Evolutionary conservation across 2,888 invertebrate species (phyloP), one percentile per base, ranked within the genome.

Genomic region (Ctena decussata): DNA sequence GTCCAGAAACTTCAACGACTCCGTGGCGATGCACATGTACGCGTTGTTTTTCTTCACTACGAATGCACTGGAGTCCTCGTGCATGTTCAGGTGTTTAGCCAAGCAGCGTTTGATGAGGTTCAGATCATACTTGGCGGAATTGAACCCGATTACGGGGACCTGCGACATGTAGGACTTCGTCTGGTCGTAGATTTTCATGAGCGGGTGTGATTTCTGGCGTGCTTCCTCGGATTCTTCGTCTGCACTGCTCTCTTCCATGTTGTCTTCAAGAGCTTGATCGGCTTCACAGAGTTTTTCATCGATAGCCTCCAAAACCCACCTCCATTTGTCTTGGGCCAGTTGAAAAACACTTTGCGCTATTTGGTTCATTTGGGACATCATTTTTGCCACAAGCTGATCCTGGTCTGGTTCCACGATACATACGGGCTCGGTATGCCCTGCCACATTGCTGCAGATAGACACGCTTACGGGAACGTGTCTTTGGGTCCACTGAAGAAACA

Each of bases 1-100:
- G 32, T 89, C 89, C 32, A 89, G 70, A 41, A 89, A 84, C 49
- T 73, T 82, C 1, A 86, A 72, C 15, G n/a, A 73, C 6, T 57
- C 37, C 11, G 53, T 86, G 15, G 74, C 24, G 30, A 86, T 53
- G 53, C 83, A 84, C 24, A 77, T 77, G 41, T 79, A 81, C 32
- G 75, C 70, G 35, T 76, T 81, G 70, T 44, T 27, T 30, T 81
- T 75, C 39, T 81, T 81, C 39, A 81, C 76, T n/a, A 81, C 80
- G 70, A 85, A 76, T 39, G 72, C 21, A 15, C 75, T 49, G 21
- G 46, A 24, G 49, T 24, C 21, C n/a, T 70, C 44, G 35, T 76
- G 77, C 71, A 80, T 41, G 21, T 60, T 57, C 32, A 84, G 41
- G 27, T 84, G 37, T 24, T 70, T 60, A 0, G 79, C 74, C 27